Percentiles rank a stretch among this genome's conserved stretches.
phyloP scores from a whole-genome alignment of 2,888 invertebrate genomes.

The Macrophya annulata region DNA sequence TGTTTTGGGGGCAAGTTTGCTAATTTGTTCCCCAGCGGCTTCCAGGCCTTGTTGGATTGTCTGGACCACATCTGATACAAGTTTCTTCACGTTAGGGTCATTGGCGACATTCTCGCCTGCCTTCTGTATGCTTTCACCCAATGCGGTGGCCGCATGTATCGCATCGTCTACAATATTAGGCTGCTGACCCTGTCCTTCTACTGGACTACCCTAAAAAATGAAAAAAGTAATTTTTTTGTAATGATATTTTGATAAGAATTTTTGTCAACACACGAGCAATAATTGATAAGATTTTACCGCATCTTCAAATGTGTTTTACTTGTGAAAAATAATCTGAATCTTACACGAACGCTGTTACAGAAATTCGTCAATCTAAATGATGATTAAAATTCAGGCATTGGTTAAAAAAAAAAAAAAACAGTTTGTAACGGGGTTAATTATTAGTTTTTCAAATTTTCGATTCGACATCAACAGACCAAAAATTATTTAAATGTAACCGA shows the following conservation, averaged over 20 bases:
- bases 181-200: not conserved
- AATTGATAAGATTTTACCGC: not conserved
- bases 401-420: no score
- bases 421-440: no score
- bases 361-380: no score
- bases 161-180: not conserved
- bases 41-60: constrained; percentile 65
- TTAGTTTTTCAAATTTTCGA: no score
- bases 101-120: constrained; percentile 61
- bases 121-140: constrained; percentile 60
- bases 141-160: accelerated
- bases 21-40: constrained; percentile 63
- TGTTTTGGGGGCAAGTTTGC: constrained; percentile 64
- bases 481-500: no score
- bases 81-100: constrained; percentile 64
- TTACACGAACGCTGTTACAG: not conserved
- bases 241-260: not conserved
- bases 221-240: not conserved
- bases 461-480: no score
- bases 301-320: not conserved
- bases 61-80: constrained; percentile 63
- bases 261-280: not conserved
- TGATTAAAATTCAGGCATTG: no score
- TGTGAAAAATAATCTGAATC: not conserved
- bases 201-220: not conserved